Percentiles rank a stretch among this genome's conserved stretches.
These are phyloP conservation scores for Zapornia atra DNA, from an alignment of 2,113 vertebrate species.

Conservation along the genomic window DNA sequence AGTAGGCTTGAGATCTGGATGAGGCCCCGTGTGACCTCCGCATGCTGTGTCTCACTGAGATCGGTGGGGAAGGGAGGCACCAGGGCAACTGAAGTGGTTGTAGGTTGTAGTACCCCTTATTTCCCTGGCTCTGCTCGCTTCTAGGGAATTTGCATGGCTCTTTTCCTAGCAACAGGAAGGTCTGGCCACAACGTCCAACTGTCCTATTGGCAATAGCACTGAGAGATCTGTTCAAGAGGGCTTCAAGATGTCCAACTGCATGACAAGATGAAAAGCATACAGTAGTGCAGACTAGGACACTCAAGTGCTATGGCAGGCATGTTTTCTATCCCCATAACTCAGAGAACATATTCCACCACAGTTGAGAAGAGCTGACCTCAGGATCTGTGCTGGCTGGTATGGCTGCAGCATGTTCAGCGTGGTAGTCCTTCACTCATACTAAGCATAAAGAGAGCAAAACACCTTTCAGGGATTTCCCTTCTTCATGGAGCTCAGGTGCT, in stretches of 20 bases:
- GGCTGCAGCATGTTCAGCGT: not conserved
- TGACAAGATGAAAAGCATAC: not conserved
- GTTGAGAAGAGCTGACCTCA: not conserved
- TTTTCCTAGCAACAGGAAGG: not conserved
- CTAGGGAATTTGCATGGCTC: not conserved
- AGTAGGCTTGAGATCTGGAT: not conserved
- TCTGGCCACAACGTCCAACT: not conserved
- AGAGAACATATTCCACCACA: not conserved
- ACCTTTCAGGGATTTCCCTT: not conserved
- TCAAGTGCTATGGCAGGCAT: rapidly evolving
- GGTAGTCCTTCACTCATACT: not conserved
- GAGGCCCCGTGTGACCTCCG: not conserved
- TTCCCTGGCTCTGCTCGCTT: not conserved
- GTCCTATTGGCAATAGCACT: not conserved
- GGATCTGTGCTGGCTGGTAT: not conserved
- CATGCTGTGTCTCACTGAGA: not conserved
- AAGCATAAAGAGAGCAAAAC: not conserved
- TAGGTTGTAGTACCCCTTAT: not conserved
- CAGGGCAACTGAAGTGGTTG: not conserved
- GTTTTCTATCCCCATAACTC: not conserved
- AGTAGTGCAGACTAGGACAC: not conserved
- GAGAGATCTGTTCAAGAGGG: not conserved
- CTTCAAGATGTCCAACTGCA: not conserved
- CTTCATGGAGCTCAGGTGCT: not conserved
- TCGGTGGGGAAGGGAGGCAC: not conserved